Evolutionary conservation across 1,140 invertebrate species (phyloP).

Genomic region (Papilio aristodemus): DNA sequence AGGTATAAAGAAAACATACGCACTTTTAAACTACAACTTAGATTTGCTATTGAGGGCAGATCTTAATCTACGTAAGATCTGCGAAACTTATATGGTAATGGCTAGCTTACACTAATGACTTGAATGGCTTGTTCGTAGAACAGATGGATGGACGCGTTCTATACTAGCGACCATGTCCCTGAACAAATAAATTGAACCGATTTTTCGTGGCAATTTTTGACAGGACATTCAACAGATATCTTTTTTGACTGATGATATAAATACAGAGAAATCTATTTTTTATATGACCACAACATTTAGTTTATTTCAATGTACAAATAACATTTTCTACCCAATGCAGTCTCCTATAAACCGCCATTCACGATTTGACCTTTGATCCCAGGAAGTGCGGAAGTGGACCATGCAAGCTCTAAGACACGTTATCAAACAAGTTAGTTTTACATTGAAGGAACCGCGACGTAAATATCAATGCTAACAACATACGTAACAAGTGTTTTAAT

Average conservation of each 20-base stretch:
- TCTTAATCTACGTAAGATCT: too few species aligned
- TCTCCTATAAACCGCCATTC: neutral
- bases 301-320: neutral
- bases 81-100: too few species aligned
- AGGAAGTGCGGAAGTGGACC: conserved; percentile 12
- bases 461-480: conserved; percentile 14
- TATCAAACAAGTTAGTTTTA: conserved; percentile 20
- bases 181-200: too few species aligned
- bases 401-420: neutral
- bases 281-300: neutral
- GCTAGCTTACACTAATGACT: too few species aligned
- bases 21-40: too few species aligned
- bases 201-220: too few species aligned
- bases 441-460: neutral
- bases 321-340: neutral
- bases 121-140: too few species aligned
- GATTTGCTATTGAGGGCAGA: too few species aligned
- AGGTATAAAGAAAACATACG: neutral
- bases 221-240: too few species aligned
- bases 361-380: neutral
- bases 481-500: conserved; percentile 2
- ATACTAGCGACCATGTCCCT: too few species aligned
- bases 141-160: too few species aligned
- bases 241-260: too few species aligned
- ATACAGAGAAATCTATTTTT: neutral